Base-by-base conservation (phyloP, 2,888 invertebrate species). In the Gryllus longicercus region DNA sequence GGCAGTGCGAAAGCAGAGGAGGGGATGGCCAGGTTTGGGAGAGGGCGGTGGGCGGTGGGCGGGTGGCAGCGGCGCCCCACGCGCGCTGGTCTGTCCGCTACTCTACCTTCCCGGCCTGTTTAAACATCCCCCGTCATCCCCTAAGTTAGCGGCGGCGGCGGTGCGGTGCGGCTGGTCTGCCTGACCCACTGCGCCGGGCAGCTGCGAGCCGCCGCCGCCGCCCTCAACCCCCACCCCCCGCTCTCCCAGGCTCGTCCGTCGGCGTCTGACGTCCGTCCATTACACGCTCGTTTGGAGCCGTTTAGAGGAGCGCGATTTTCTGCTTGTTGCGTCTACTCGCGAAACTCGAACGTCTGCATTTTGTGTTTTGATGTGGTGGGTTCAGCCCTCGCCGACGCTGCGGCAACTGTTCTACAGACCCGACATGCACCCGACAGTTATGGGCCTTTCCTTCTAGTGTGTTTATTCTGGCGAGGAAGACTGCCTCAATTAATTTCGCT, bases 261-360 rank as follows among this genome's bases (percentile, higher is more conserved):
- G n/a, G 63, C 63, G 63, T 3, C 63, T 14, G 16, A n/a, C 63
- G 63, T 11, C 38, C 38, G 38, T 38, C 38, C 8, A 63, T 63
- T 63, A 63, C 63, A 63, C 63, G 63, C 63, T 63, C 63, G 63
- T 63, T 63, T n/a, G n/a, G 63, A 63, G 63, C 63, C 63, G 16
- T 63, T 63, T 63, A 63, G 63, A 14, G 16, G n/a, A 63, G 63
- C n/a, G 63, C 63, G 63, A 63, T 63, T 63, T 63, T 63, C 63
- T 63, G 63, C 63, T 63, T 63, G 63, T 63, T 63, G 63, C 63
- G 16, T 63, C 12, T n/a, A 8, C 63, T 63, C n/a, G 63, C 38
- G 38, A 8, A 38, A 38, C 38, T 38, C 5, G 38, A 38, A 38
- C 38, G 38, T 38, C 38, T 38, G 38, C 38, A 38, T 38, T 38